Conservation (phyloP, 2,113 vertebrate genomes). For the Dascyllus trimaculatus region DNA sequence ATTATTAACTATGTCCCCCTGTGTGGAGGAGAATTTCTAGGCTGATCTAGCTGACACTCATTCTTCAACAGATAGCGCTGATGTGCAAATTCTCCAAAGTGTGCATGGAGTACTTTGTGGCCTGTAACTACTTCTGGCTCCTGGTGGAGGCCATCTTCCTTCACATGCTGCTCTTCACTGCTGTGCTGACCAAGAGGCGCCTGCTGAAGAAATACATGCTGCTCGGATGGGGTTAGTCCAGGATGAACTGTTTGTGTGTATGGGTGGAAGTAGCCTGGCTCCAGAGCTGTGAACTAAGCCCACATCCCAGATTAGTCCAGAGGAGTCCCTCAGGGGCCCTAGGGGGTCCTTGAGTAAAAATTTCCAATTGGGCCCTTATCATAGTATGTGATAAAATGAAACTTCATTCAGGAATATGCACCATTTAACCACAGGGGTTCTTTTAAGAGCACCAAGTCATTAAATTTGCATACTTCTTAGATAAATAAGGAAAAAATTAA, state of each 20-base stretch:
- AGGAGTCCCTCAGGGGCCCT: no score
- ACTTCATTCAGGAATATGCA: no score
- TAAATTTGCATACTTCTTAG: no score
- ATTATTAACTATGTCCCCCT: not conserved
- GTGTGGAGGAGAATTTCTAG: not conserved
- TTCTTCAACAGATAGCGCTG: slow-evolving; percentile 77
- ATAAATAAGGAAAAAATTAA: no score
- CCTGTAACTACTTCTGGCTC: slow-evolving; percentile 94
- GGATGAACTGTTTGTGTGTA: not conserved
- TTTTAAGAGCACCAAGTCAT: no score
- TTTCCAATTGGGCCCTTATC: no score
- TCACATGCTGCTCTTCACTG: slow-evolving; percentile 89
- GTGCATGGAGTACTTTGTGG: slow-evolving; percentile 93
- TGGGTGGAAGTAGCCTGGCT: no score
- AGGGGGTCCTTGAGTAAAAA: no score
- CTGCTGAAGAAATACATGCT: slow-evolving; percentile 91
- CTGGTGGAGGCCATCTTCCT: slow-evolving; percentile 96
- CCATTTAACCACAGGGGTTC: no score
- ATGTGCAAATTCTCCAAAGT: slow-evolving; percentile 90
- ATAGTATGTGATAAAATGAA: no score
- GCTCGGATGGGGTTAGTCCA: slow-evolving; percentile 92
- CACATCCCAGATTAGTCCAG: no score
- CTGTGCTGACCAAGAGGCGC: slow-evolving; percentile 87
- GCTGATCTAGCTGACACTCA: slow-evolving; percentile 1
- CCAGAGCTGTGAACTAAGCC: no score